These are phyloP conservation scores for Campoletis raptor DNA, from an alignment of 2,888 invertebrate species.

Conservation along the genomic window DNA sequence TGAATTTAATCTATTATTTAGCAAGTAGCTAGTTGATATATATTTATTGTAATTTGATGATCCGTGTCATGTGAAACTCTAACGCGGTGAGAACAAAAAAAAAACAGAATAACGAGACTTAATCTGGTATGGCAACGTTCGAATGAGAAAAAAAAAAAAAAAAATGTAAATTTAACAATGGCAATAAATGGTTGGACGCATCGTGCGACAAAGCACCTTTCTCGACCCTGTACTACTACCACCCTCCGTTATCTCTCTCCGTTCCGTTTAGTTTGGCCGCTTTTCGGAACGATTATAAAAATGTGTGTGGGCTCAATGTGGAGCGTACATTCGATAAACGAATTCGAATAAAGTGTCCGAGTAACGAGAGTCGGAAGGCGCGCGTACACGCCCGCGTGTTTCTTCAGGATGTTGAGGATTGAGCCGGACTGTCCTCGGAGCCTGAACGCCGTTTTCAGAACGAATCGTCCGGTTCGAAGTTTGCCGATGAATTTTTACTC, in stretches of 20 bases:
- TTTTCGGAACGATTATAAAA: slow-evolving; percentile 25
- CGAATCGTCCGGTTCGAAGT: slow-evolving; percentile 78
- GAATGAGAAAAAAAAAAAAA: not conserved
- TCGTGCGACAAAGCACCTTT: not conserved
- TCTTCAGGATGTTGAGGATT: slow-evolving; percentile 30
- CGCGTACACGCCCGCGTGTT: not conserved
- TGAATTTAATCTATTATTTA: not conserved
- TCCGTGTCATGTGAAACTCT: no score
- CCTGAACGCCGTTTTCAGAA: slow-evolving; percentile 72
- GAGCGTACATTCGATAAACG: no score
- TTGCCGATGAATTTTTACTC: slow-evolving; percentile 79
- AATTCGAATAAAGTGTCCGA: slow-evolving; percentile 60
- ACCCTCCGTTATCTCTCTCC: no score
- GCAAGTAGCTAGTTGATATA: not conserved
- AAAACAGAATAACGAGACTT: not conserved
- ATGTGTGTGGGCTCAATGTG: no score
- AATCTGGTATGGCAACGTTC: not conserved
- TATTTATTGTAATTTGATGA: not conserved
- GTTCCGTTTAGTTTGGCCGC: not conserved
- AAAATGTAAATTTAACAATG: not conserved
- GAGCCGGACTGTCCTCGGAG: not conserved
- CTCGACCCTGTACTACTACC: not conserved
- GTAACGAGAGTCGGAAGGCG: slow-evolving; percentile 20
- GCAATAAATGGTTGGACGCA: not conserved
- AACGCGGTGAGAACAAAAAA: not conserved